A percentile compares a stretch with the other conserved stretches of the same genome.
Evolutionary conservation across 2,888 invertebrate species (phyloP).

Genomic region (Hedya salicella): DNA sequence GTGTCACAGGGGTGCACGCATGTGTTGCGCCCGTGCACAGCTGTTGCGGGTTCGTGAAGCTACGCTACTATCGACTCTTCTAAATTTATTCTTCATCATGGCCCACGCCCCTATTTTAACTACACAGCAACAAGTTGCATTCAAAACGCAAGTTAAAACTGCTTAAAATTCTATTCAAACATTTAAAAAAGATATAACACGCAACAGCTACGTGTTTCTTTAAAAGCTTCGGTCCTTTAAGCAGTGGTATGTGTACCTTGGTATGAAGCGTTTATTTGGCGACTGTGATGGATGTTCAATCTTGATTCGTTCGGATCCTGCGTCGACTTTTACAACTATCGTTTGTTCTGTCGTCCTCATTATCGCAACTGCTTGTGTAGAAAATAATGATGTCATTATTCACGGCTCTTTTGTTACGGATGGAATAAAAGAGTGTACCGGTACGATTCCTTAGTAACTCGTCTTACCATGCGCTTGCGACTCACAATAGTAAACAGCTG

Average conservation of each 20-base stretch:
- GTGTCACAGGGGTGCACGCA: slow-evolving; percentile 73
- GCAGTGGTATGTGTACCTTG: slow-evolving; percentile 2
- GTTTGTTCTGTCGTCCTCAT: slow-evolving; percentile 63
- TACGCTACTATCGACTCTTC: slow-evolving; percentile 71
- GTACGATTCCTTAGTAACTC: slow-evolving; percentile 75
- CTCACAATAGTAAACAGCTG: slow-evolving; percentile 81
- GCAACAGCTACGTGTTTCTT: slow-evolving; percentile 30
- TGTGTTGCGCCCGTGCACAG: slow-evolving; percentile 80
- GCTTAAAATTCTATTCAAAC: slow-evolving; percentile 68
- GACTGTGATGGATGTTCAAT: slow-evolving; percentile 35
- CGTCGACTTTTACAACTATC: slow-evolving; percentile 51
- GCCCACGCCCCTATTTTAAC: slow-evolving; percentile 68
- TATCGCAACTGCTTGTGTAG: slow-evolving; percentile 60
- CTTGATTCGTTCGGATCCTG: slow-evolving; percentile 47
- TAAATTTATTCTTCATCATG: slow-evolving; percentile 84
- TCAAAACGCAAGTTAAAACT: slow-evolving; percentile 60
- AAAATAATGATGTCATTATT: slow-evolving; percentile 80
- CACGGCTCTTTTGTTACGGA: slow-evolving; percentile 78
- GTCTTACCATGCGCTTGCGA: slow-evolving; percentile 70
- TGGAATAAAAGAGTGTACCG: slow-evolving; percentile 72
- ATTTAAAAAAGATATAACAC: slow-evolving; percentile 59
- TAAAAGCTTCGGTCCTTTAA: slow-evolving; percentile 22
- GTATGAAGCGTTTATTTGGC: slow-evolving; percentile 10
- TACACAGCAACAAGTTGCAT: slow-evolving; percentile 57
- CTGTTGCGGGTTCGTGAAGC: slow-evolving; percentile 79